Percentiles rank a stretch among this genome's conserved stretches.
phyloP scores from a whole-genome alignment of 2,113 vertebrate species.

The Poeciliopsis occidentalis region DNA sequence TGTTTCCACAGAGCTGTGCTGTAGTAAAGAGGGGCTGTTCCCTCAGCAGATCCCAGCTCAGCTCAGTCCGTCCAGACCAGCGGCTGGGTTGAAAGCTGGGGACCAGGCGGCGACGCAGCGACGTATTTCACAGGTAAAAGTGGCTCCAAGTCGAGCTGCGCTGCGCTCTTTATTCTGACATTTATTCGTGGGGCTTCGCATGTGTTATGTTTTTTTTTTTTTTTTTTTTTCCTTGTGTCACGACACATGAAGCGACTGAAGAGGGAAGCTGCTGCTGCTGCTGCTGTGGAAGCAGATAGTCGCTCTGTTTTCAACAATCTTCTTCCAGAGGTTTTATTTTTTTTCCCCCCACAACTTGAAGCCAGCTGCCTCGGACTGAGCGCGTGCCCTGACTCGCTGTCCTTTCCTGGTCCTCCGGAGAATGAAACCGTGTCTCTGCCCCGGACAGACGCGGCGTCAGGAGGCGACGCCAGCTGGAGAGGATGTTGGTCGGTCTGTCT shows the following conservation, averaged over 20 bases:
- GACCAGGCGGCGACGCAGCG: slow-evolving; percentile 67
- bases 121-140: slow-evolving; percentile 75
- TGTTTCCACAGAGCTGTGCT: slow-evolving; percentile 40
- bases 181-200: neutral
- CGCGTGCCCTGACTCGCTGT: neutral
- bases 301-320: slow-evolving; percentile 52
- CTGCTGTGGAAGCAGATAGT: slow-evolving; percentile 39
- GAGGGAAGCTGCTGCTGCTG: slow-evolving; percentile 5
- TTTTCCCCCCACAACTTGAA: slow-evolving; percentile 52
- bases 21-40: slow-evolving; percentile 59
- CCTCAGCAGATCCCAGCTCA: slow-evolving; percentile 64
- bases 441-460: slow-evolving; percentile 1
- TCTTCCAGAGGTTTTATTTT: slow-evolving; percentile 41
- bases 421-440: slow-evolving; percentile 16
- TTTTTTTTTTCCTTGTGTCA: neutral
- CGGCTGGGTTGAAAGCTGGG: slow-evolving; percentile 69
- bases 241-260: slow-evolving; percentile 12
- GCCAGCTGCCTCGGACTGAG: slow-evolving; percentile 22
- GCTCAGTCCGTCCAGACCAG: slow-evolving; percentile 67
- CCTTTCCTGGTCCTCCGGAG: neutral
- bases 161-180: neutral
- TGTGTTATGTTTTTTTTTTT: neutral
- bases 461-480: slow-evolving; percentile 31
- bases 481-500: neutral
- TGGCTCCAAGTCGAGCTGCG: neutral